Evolutionary conservation across 92 coral and sea anemone species (phyloP).

Genomic region (Porites cylindrica): DNA sequence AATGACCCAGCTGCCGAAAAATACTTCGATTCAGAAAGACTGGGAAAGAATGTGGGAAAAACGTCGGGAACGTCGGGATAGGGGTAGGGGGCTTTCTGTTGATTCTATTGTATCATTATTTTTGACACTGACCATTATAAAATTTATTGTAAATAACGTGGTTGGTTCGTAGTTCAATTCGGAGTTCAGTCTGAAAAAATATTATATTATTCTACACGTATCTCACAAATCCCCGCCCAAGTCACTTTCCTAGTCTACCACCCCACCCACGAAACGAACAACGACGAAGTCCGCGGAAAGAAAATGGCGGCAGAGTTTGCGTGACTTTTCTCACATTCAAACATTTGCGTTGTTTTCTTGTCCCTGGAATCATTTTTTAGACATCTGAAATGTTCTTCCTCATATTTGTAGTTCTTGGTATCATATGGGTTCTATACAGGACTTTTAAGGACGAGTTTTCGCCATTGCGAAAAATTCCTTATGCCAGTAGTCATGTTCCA

Average conservation of each 20-base stretch:
- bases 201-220: too few species aligned
- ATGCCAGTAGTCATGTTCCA: slow-evolving; percentile 38
- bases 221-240: too few species aligned
- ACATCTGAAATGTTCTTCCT: not conserved
- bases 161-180: too few species aligned
- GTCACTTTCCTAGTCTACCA: not conserved
- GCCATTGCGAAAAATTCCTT: slow-evolving; percentile 49
- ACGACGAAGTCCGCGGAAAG: too few species aligned
- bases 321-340: not conserved
- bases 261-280: not conserved
- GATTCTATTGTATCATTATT: too few species aligned
- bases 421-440: slow-evolving; percentile 27
- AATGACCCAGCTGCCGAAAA: too few species aligned
- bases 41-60: not conserved
- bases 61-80: not conserved
- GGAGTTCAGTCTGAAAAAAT: too few species aligned
- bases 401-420: not conserved
- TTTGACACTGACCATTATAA: too few species aligned
- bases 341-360: not conserved
- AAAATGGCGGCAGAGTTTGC: not conserved
- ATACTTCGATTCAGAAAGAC: not conserved
- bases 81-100: too few species aligned
- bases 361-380: not conserved
- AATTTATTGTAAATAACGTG: too few species aligned
- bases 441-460: slow-evolving; percentile 32